Conservation (phyloP, 2,797 vertebrate species). For the Melanotaenia maccullochi region DNA sequence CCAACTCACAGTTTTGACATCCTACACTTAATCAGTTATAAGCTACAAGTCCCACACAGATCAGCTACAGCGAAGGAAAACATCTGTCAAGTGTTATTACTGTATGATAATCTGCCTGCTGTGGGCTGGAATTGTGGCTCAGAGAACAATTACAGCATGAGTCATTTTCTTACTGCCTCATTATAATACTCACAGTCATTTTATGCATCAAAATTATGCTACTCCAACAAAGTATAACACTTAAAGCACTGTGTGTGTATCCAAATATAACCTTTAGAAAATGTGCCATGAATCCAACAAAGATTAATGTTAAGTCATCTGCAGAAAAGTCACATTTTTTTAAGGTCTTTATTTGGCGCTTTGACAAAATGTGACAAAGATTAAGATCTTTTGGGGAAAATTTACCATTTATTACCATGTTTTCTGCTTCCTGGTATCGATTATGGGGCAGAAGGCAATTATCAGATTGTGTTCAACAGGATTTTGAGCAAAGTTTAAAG, state of each 20-base stretch:
- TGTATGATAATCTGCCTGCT: background rate
- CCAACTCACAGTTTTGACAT: background rate
- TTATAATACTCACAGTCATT: background rate
- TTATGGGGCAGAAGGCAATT: no score
- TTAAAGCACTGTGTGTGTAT: background rate
- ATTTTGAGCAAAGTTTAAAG: no score
- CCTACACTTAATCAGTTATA: background rate
- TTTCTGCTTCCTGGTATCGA: no score
- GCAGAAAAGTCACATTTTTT: no score
- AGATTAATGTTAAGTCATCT: background rate
- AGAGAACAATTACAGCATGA: background rate
- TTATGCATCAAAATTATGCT: background rate
- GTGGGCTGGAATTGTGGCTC: background rate
- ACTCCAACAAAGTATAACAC: background rate
- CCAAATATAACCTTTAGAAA: background rate
- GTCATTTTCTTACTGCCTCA: background rate
- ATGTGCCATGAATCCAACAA: background rate
- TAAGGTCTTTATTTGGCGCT: no score
- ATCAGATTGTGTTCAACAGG: no score
- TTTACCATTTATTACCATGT: no score
- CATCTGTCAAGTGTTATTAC: slow-evolving; percentile 5
- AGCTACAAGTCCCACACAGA: background rate
- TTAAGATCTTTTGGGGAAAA: no score
- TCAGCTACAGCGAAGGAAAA: background rate
- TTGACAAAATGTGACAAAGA: no score